Conservation (phyloP, 2,797 vertebrate genomes). For the Aplochiton taeniatus region DNA sequence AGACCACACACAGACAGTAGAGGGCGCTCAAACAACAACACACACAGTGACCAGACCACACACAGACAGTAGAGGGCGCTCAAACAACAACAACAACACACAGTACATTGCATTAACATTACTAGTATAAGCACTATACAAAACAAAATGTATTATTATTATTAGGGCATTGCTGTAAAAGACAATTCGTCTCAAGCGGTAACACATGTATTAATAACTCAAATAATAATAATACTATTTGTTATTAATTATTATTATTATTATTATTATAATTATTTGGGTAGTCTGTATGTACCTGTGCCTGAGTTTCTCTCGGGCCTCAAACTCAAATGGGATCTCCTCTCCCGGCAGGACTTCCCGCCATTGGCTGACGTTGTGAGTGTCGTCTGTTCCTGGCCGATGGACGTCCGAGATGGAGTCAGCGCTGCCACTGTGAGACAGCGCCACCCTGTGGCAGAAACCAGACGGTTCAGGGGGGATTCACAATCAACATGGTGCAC, state of each 20-base stretch:
- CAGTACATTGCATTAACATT: too few species aligned
- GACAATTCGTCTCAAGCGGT: too few species aligned
- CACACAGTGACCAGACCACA: constrained; percentile 5
- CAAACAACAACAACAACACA: too few species aligned
- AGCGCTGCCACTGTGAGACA: constrained; percentile 95
- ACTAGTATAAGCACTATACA: too few species aligned
- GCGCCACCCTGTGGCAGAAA: constrained; percentile 82
- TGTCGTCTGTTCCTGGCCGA: constrained; percentile 81
- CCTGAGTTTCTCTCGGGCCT: constrained; percentile 89
- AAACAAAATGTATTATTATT: too few species aligned
- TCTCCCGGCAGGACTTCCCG: constrained; percentile 90
- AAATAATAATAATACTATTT: too few species aligned
- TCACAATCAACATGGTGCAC: neutral
- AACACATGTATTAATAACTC: too few species aligned
- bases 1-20: constrained; percentile 5
- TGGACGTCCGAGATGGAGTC: constrained; percentile 86
- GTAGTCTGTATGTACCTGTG: constrained; percentile 64
- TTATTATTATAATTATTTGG: too few species aligned
- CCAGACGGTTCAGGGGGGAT: too few species aligned
- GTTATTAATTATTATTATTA: too few species aligned
- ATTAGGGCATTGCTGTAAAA: too few species aligned
- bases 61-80: neutral
- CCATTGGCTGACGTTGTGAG: constrained; percentile 93
- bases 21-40: too few species aligned
- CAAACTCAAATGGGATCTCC: constrained; percentile 96